phyloP scores from a whole-genome alignment of 2,113 vertebrate species.

The Urocynchramus pylzowi region DNA sequence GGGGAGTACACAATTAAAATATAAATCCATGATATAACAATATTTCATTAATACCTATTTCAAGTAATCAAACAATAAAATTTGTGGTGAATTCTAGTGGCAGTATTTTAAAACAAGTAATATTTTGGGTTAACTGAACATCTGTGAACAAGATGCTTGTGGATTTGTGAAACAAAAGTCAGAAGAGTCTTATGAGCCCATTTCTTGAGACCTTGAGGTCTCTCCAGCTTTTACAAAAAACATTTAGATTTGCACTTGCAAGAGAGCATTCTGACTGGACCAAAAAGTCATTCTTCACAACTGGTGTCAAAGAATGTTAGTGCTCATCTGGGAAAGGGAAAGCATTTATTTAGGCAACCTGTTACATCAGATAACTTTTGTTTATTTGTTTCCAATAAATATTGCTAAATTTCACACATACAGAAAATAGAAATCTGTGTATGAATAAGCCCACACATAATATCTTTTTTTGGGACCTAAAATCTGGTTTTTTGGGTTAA shows the following conservation, averaged over 20 bases:
- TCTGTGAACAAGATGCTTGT: not conserved
- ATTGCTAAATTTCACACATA: not conserved
- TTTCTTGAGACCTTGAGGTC: not conserved
- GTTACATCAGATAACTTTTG: not conserved
- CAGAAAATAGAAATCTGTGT: fast-evolving
- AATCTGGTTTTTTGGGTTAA: not conserved
- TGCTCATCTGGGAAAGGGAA: not conserved
- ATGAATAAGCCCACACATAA: not conserved
- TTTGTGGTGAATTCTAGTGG: not conserved
- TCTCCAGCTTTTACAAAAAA: not conserved
- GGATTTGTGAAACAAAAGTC: not conserved
- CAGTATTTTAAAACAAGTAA: not conserved
- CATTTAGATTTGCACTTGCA: not conserved
- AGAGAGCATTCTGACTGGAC: not conserved
- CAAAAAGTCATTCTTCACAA: not conserved
- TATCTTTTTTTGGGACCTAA: not conserved
- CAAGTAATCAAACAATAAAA: not conserved
- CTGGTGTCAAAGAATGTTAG: not conserved
- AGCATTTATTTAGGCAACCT: not conserved
- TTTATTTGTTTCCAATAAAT: not conserved
- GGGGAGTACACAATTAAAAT: not conserved
- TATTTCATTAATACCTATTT: not conserved
- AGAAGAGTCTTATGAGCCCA: not conserved
- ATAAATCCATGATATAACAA: not conserved
- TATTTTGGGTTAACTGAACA: not conserved